Evolutionary conservation across 2,888 invertebrate genomes (phyloP).

Genomic region (Conistra vaccinii): DNA sequence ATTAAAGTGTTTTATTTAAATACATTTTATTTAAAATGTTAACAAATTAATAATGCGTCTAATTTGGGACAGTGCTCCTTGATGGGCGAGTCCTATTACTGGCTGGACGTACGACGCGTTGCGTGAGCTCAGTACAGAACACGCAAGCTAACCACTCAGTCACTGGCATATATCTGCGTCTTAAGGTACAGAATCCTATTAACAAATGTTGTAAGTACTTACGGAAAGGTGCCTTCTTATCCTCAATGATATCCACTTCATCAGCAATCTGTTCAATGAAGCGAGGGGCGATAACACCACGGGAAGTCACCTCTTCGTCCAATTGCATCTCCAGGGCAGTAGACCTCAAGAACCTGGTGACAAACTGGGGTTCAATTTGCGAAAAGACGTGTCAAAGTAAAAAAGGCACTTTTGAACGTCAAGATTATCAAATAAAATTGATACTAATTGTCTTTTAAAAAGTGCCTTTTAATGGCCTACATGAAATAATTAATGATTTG

Average conservation of each 20-base stretch:
- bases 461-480: not conserved
- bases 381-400: not conserved
- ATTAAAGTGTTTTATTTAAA: too few relatives aligned
- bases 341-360: constrained; percentile 93
- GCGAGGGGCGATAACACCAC: constrained; percentile 94
- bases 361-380: not conserved
- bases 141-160: too few relatives aligned
- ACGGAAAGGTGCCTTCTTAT: constrained; percentile 96
- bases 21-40: too few relatives aligned
- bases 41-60: too few relatives aligned
- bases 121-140: too few relatives aligned
- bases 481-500: not conserved
- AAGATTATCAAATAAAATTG: too few relatives aligned
- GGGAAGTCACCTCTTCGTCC: constrained; percentile 94
- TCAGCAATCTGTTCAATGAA: constrained; percentile 96
- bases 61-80: too few relatives aligned
- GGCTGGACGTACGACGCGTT: too few relatives aligned
- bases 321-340: constrained; percentile 94
- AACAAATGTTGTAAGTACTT: constrained; percentile 81
- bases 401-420: too few relatives aligned
- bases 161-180: too few relatives aligned
- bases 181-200: not conserved
- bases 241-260: constrained; percentile 95
- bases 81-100: too few relatives aligned
- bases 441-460: not conserved